A percentile compares a stretch with the other conserved stretches of the same genome.
Conservation (phyloP, 2,113 vertebrate species). For the Cyanoramphus novaezelandiae region DNA sequence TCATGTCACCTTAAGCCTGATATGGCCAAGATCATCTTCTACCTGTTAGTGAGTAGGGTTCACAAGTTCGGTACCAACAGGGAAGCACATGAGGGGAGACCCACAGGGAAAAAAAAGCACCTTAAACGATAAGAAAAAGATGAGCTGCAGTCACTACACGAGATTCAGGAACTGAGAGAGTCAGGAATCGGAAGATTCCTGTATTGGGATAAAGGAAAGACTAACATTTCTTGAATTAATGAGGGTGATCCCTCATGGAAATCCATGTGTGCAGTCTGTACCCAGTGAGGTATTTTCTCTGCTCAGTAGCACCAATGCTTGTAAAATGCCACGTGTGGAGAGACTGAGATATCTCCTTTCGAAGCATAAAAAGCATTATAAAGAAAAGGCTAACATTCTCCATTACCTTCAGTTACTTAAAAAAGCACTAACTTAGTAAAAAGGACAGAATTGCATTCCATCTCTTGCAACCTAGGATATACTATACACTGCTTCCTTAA, state of each 20-base stretch:
- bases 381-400: not conserved
- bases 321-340: not conserved
- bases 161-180: not conserved
- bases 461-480: not conserved
- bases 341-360: not conserved
- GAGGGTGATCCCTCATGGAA: not conserved
- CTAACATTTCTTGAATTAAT: not conserved
- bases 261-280: not conserved
- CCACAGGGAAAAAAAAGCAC: not conserved
- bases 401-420: not conserved
- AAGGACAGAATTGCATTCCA: not conserved
- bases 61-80: not conserved
- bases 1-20: not conserved
- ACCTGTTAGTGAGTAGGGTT: not conserved
- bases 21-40: not conserved
- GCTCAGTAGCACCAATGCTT: not conserved
- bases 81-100: not conserved
- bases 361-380: not conserved
- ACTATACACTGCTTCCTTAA: not conserved
- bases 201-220: not conserved
- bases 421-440: not conserved
- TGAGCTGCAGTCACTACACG: not conserved
- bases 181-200: not conserved
- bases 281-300: not conserved
- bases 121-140: not conserved